These are phyloP conservation scores for Drosophila parthenogenetica DNA, from an alignment of 2,888 invertebrate species.

Conservation along the genomic window DNA sequence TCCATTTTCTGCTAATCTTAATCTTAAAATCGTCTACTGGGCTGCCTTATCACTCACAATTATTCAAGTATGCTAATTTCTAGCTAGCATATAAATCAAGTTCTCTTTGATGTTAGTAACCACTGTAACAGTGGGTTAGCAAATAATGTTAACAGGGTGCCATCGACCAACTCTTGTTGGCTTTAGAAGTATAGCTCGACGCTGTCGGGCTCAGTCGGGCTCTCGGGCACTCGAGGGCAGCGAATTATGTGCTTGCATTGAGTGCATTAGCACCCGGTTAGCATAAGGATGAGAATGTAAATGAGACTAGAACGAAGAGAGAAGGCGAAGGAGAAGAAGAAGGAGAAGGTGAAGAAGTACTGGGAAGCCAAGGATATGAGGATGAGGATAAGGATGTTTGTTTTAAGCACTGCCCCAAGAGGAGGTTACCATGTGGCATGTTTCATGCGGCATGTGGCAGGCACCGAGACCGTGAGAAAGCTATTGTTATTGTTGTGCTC, in stretches of 20 bases:
- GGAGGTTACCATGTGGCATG: constrained; percentile 39
- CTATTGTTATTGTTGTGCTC: constrained; percentile 45
- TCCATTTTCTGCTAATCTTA: not conserved
- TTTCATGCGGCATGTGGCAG: constrained; percentile 28
- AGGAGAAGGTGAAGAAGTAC: constrained; percentile 4
- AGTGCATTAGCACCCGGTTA: constrained; percentile 76
- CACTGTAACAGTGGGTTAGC: constrained; percentile 42
- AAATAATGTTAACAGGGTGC: constrained; percentile 33
- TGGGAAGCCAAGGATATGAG: constrained; percentile 9
- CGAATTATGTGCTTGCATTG: constrained; percentile 77
- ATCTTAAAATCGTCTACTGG: not conserved
- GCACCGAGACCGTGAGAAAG: constrained; percentile 57
- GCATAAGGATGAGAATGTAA: constrained; percentile 41
- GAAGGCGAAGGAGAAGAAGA: constrained; percentile 5
- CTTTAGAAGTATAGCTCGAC: constrained; percentile 56
- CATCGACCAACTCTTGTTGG: constrained; percentile 46
- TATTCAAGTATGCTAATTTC: constrained; percentile 15
- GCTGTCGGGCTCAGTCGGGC: constrained; percentile 48
- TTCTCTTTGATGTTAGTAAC: constrained; percentile 14
- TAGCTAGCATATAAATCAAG: not conserved
- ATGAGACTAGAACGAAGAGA: constrained; percentile 26
- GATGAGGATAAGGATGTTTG: constrained; percentile 69
- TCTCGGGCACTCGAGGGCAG: constrained; percentile 68
- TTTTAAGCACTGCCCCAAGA: constrained; percentile 68
- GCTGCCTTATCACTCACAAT: not conserved